Conservation (phyloP, 2,888 invertebrate species). For the Protophormia terraenovae region DNA sequence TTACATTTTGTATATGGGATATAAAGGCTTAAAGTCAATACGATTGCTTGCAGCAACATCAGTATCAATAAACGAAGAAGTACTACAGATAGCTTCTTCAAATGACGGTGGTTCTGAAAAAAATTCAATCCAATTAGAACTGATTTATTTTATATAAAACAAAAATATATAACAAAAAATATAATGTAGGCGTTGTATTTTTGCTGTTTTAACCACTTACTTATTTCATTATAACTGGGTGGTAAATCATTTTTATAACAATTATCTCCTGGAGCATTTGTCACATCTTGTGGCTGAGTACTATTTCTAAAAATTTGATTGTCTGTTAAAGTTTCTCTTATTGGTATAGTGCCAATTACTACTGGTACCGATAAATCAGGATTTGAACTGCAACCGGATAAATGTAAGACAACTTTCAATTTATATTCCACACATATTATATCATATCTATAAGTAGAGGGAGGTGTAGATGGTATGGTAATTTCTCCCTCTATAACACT, state of each 20-base stretch:
- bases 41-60: conserved; percentile 69
- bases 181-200: too few species aligned
- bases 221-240: conserved; percentile 70
- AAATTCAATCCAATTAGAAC: too few species aligned
- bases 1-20: conserved; percentile 69
- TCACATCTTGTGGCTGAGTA: conserved; percentile 16
- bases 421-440: conserved; percentile 68
- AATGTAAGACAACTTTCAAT: conserved; percentile 52
- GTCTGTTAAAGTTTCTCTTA: conserved; percentile 67
- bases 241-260: too few species aligned
- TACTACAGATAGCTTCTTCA: conserved; percentile 70
- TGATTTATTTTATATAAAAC: too few species aligned
- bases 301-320: conserved; percentile 26
- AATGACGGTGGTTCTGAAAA: conserved; percentile 72
- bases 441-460: conserved; percentile 40
- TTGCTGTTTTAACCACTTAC: too few species aligned
- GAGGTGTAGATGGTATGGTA: conserved; percentile 67
- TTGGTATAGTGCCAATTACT: conserved; percentile 72
- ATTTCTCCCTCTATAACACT: conserved; percentile 64
- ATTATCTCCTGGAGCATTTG: conserved; percentile 1
- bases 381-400: conserved; percentile 58
- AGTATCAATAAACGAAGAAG: conserved; percentile 69
- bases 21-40: conserved; percentile 69
- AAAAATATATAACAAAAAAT: too few species aligned
- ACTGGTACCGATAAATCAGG: conserved; percentile 65